phyloP scores from a whole-genome alignment of 2,888 invertebrate species.

The Poecilus cupreus region DNA sequence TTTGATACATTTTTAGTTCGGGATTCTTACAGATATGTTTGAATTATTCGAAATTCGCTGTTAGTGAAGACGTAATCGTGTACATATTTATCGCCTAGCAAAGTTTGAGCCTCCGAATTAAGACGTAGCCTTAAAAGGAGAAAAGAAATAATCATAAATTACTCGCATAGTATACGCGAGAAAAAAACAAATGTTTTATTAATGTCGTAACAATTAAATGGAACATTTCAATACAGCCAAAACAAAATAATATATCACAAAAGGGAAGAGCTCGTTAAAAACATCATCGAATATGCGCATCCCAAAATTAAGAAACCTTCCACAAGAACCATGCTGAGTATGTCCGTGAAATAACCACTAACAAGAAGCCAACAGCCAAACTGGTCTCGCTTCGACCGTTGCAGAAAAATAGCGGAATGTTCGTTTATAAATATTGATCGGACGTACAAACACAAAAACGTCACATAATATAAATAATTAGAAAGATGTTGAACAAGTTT shows the following conservation, averaged over 20 bases:
- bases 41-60: no score
- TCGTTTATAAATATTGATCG: conserved; percentile 54
- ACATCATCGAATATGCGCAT: conserved; percentile 45
- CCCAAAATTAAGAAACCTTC: conserved; percentile 50
- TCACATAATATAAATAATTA: conserved; percentile 57
- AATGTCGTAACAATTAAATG: conserved; percentile 47
- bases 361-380: conserved; percentile 6
- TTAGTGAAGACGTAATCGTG: neutral
- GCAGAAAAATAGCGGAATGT: conserved; percentile 53
- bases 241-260: conserved; percentile 47
- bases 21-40: no score
- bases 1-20: no score
- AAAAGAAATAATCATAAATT: conserved; percentile 54
- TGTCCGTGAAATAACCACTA: conserved; percentile 31
- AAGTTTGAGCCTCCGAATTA: conserved; percentile 30
- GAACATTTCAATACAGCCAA: conserved; percentile 52
- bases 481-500: conserved; percentile 56
- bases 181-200: conserved; percentile 51
- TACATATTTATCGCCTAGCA: conserved; percentile 34
- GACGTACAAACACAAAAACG: conserved; percentile 45
- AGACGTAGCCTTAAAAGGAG: conserved; percentile 48
- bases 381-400: conserved; percentile 8
- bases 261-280: conserved; percentile 37
- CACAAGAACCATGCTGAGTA: conserved; percentile 14
- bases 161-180: conserved; percentile 25